These are phyloP conservation scores for Dendrolimus pini DNA, from an alignment of 2,888 invertebrate genomes.

Conservation along the genomic window DNA sequence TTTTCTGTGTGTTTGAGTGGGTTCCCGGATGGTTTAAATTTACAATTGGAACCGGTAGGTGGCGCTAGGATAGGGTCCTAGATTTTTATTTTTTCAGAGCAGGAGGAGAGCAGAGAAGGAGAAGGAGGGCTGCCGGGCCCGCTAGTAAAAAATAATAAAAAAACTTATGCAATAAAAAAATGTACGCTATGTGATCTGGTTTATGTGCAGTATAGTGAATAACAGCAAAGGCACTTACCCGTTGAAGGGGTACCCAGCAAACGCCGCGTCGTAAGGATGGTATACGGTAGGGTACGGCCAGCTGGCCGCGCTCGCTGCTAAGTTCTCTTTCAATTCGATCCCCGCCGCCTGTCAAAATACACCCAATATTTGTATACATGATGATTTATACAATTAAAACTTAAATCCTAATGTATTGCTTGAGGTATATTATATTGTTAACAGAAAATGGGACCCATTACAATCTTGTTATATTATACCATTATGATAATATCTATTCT, in stretches of 20 bases:
- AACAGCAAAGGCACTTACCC: conserved; percentile 81
- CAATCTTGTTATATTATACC: conserved; percentile 15
- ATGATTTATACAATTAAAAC: conserved; percentile 8
- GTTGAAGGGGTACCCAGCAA: conserved; percentile 96
- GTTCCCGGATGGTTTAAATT: too few relatives aligned
- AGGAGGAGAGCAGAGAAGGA: too few relatives aligned
- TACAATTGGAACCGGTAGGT: too few relatives aligned
- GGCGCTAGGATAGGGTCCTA: too few relatives aligned
- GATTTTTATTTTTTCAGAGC: too few relatives aligned
- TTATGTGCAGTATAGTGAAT: too few relatives aligned
- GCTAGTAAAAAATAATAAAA: too few relatives aligned
- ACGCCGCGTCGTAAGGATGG: conserved; percentile 95
- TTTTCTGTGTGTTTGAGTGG: too few relatives aligned
- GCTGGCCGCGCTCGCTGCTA: conserved; percentile 87
- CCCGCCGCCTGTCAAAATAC: conserved; percentile 83
- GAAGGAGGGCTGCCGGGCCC: too few relatives aligned
- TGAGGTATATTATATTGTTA: conserved; percentile 10
- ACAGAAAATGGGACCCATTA: conserved; percentile 18
- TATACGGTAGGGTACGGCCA: conserved; percentile 96
- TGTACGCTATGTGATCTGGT: too few relatives aligned
- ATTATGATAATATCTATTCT: conserved; percentile 18
- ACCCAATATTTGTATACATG: conserved; percentile 6
- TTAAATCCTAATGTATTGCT: not conserved
- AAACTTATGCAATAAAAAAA: too few relatives aligned
- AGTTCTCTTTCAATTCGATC: conserved; percentile 91